Conservation (phyloP, 2,888 invertebrate species). For the Hedya salicella region DNA sequence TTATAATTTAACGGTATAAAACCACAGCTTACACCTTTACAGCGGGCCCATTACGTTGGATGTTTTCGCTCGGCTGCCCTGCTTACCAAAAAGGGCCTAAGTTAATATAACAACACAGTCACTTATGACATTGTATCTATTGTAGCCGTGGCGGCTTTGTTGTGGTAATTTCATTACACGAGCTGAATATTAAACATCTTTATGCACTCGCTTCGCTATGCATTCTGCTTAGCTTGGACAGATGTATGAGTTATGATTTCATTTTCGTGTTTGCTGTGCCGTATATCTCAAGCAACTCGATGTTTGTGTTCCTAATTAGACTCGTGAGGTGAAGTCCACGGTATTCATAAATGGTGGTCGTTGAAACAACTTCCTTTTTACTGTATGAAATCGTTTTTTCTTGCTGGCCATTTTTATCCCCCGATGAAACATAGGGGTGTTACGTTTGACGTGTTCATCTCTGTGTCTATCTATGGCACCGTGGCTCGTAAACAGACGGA, state of each 20-base stretch:
- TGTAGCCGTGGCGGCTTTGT: constrained; percentile 74
- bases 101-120: constrained; percentile 56
- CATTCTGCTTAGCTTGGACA: constrained; percentile 37
- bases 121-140: constrained; percentile 72
- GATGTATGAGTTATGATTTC: constrained; percentile 31
- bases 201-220: constrained; percentile 56
- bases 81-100: neutral
- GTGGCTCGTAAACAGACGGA: too few relatives aligned
- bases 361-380: too few relatives aligned
- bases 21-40: constrained; percentile 23
- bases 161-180: constrained; percentile 80
- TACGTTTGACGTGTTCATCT: too few relatives aligned
- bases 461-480: too few relatives aligned
- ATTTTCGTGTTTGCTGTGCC: constrained; percentile 19
- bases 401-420: too few relatives aligned
- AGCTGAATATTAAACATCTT: constrained; percentile 74
- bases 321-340: too few relatives aligned
- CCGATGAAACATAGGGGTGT: too few relatives aligned
- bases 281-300: neutral
- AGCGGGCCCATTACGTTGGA: constrained; percentile 10
- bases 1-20: constrained; percentile 16
- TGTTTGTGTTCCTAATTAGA: neutral
- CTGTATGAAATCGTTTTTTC: too few relatives aligned
- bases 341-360: too few relatives aligned
- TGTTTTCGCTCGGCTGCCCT: constrained; percentile 16